Evolutionary conservation across 2,888 invertebrate species (phyloP).

Genomic region (Rhabditoides inermis): DNA sequence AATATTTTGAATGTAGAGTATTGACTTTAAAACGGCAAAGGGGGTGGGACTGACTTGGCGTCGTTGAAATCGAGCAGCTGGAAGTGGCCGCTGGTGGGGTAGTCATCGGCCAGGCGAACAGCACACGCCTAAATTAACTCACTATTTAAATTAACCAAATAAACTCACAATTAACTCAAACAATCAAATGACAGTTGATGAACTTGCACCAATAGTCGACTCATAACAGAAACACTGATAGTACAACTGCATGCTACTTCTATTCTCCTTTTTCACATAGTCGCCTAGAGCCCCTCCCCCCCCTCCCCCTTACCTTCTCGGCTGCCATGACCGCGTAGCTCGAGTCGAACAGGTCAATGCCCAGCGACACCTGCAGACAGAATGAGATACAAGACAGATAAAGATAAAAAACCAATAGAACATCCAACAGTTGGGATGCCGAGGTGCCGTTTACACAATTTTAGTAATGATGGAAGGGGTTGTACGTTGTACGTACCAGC

Average conservation of each 20-base stretch:
- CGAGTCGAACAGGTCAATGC: constrained; percentile 49
- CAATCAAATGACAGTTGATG: too few relatives aligned
- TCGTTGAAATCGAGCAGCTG: constrained; percentile 29
- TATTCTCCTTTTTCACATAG: neutral
- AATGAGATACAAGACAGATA: neutral
- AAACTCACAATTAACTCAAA: too few relatives aligned
- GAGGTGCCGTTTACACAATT: too few relatives aligned
- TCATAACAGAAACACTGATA: too few relatives aligned
- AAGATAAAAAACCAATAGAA: constrained; percentile 2
- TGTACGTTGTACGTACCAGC: too few relatives aligned
- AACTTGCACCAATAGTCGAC: too few relatives aligned
- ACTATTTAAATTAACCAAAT: too few relatives aligned
- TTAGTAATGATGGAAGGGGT: neutral
- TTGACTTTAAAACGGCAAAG: too few relatives aligned
- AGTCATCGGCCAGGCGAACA: constrained; percentile 24
- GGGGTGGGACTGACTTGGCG: constrained; percentile 11
- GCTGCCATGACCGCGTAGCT: constrained; percentile 38
- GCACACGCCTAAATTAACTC: too few relatives aligned
- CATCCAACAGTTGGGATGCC: too few relatives aligned
- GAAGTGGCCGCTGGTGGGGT: constrained; percentile 20
- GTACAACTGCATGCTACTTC: too few relatives aligned
- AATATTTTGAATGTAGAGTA: neutral
- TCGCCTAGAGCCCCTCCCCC: neutral
- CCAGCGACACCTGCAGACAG: constrained; percentile 22
- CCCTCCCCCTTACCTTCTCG: constrained; percentile 15